Evolutionary conservation across 2,888 invertebrate species (phyloP).

Genomic region (Fragum fragum): DNA sequence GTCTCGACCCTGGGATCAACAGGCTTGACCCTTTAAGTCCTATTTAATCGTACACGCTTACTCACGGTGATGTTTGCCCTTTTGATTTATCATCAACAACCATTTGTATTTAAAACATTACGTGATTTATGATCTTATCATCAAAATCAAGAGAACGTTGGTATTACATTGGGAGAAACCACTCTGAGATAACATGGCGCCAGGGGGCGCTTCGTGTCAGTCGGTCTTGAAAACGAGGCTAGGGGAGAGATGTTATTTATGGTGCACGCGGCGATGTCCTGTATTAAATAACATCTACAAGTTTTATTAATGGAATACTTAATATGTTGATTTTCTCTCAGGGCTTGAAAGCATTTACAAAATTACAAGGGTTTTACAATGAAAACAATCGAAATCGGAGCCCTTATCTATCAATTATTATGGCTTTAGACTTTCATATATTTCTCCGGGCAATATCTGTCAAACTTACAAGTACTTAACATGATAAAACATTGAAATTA

Average conservation of each 20-base stretch:
- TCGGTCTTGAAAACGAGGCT: slow-evolving; percentile 22
- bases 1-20: not conserved
- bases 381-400: slow-evolving; percentile 32
- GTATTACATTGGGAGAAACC: slow-evolving; percentile 9
- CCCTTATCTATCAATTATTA: slow-evolving; percentile 40
- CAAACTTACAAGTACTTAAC: slow-evolving; percentile 31
- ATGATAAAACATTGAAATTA: slow-evolving; percentile 31
- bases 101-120: not conserved
- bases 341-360: slow-evolving; percentile 24
- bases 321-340: slow-evolving; percentile 22
- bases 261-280: slow-evolving; percentile 9
- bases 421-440: slow-evolving; percentile 27
- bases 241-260: slow-evolving; percentile 21
- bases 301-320: slow-evolving; percentile 28
- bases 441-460: slow-evolving; percentile 33
- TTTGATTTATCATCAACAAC: slow-evolving; percentile 9
- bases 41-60: not conserved
- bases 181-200: slow-evolving; percentile 3
- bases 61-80: not conserved
- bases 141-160: not conserved
- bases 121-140: not conserved
- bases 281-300: slow-evolving; percentile 26
- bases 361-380: slow-evolving; percentile 28
- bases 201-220: slow-evolving; percentile 7
- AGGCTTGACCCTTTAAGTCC: not conserved